Conservation (phyloP, 2,113 vertebrate genomes). For the Leucopsar rothschildi region DNA sequence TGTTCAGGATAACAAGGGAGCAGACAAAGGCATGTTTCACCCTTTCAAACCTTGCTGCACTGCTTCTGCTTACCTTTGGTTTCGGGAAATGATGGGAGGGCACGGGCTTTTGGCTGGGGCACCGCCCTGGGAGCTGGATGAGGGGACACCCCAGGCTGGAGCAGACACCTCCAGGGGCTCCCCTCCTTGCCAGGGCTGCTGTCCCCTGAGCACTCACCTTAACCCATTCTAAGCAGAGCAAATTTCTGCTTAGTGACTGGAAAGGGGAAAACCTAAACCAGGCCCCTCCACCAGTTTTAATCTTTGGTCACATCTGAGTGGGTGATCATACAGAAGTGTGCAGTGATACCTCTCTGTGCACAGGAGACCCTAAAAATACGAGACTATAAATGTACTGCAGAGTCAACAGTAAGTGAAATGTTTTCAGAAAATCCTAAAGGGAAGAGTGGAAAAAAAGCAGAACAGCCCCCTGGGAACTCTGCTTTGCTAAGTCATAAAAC, state of each 20-base stretch:
- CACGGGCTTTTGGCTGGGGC: accelerated
- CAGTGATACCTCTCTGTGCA: background rate
- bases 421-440: conserved; percentile 37
- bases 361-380: background rate
- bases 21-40: background rate
- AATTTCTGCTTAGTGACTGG: background rate
- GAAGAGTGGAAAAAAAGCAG: conserved; percentile 39
- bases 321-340: background rate
- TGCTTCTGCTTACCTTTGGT: background rate
- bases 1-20: background rate
- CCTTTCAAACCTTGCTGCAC: background rate
- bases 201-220: background rate
- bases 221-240: background rate
- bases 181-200: background rate
- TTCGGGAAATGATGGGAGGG: background rate
- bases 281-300: background rate
- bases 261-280: background rate
- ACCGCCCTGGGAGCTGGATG: background rate
- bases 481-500: conserved; percentile 63
- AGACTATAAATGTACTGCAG: background rate
- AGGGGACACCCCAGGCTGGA: background rate
- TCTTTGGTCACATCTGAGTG: background rate
- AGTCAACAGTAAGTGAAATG: conserved; percentile 17
- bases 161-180: background rate
- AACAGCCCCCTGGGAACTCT: conserved; percentile 20